These are phyloP conservation scores for Drosophila kuntzei DNA, from an alignment of 2,888 invertebrate species.

Conservation along the genomic window DNA sequence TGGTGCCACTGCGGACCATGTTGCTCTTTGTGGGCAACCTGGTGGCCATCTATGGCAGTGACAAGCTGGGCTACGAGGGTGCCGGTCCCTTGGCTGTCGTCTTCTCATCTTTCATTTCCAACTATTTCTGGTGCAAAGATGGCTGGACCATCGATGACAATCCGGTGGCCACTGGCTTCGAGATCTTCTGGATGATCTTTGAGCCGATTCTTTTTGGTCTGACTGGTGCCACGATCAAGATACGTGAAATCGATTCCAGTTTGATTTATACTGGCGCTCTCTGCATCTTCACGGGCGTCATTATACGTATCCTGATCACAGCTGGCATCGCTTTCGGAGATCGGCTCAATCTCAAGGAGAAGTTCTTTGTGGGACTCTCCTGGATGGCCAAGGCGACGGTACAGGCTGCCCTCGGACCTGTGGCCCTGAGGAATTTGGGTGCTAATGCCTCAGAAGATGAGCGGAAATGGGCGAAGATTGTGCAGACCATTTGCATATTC, in stretches of 20 bases:
- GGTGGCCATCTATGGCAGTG: conserved; percentile 94
- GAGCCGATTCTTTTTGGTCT: conserved; percentile 97
- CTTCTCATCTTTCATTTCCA: conserved; percentile 92
- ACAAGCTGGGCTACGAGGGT: conserved; percentile 90
- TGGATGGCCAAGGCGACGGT: conserved; percentile 99
- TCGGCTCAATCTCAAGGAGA: conserved; percentile 94
- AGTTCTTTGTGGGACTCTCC: conserved; percentile 94
- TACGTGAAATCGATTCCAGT: conserved; percentile 89
- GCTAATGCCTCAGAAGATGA: conserved; percentile 86
- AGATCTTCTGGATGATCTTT: conserved; percentile 97
- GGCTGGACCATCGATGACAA: conserved; percentile 95
- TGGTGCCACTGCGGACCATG: conserved; percentile 92
- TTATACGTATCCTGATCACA: conserved; percentile 89
- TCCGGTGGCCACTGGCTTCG: conserved; percentile 94
- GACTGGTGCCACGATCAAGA: conserved; percentile 95
- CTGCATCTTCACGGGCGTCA: conserved; percentile 88
- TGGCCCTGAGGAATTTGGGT: conserved; percentile 89
- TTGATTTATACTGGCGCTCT: conserved; percentile 90
- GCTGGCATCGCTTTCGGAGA: conserved; percentile 90
- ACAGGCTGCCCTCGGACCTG: conserved; percentile 94
- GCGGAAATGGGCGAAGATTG: conserved; percentile 88
- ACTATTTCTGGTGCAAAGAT: conserved; percentile 92
- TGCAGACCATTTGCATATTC: conserved; percentile 92
- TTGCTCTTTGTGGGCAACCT: conserved; percentile 93
- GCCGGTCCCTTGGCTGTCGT: conserved; percentile 93